Evolutionary conservation across 2,113 vertebrate genomes (phyloP).

Genomic region (Thoracochromis brauschi): DNA sequence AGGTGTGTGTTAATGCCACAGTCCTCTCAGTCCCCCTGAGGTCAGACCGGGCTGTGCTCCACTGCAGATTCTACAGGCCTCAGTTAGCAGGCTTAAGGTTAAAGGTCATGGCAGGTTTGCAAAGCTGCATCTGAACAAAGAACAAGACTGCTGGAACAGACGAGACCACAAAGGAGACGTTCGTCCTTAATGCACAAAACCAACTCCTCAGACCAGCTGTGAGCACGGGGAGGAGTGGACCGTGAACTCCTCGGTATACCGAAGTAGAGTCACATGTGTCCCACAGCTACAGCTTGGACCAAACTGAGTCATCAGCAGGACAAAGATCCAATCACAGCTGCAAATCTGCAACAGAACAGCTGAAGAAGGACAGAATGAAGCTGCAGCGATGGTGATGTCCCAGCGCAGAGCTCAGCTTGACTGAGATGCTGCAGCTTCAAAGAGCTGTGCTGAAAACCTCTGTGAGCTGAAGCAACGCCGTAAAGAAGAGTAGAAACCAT

Average conservation of each 20-base stretch:
- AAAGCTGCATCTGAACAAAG: not conserved
- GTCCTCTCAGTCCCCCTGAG: not conserved
- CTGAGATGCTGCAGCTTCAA: not conserved
- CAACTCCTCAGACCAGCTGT: not conserved
- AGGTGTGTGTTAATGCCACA: not conserved
- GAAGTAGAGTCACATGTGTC: not conserved
- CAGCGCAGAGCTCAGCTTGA: not conserved
- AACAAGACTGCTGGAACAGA: not conserved
- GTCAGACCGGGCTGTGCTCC: not conserved
- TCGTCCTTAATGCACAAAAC: not conserved
- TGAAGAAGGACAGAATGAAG: not conserved
- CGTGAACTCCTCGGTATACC: not conserved
- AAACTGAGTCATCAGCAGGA: not conserved
- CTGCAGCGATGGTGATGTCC: not conserved
- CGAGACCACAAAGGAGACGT: not conserved
- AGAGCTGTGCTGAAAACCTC: not conserved
- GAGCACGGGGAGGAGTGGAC: fast-evolving
- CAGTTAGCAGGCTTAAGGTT: fast-evolving
- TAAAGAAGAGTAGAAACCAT: not conserved
- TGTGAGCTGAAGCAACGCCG: not conserved
- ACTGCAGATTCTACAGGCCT: fast-evolving
- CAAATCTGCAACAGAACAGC: not conserved
- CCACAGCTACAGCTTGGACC: not conserved
- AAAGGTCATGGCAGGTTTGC: not conserved
- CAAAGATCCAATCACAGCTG: not conserved